These are phyloP conservation scores for Sinocyclocheilus anshuiensis DNA, from an alignment of 2,113 vertebrate genomes.

Conservation along the genomic window DNA sequence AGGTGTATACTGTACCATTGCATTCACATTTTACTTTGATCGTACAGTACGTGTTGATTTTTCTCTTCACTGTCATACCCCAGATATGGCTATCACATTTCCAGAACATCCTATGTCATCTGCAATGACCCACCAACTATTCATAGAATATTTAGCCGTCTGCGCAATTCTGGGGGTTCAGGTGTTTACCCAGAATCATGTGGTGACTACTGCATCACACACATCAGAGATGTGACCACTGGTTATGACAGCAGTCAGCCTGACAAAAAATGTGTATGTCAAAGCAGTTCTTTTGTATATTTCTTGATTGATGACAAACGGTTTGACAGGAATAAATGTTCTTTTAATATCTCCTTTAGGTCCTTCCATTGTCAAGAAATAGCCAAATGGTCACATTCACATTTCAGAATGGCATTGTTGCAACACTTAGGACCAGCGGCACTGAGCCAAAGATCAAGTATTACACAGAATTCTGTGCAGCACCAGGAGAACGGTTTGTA, in stretches of 20 bases:
- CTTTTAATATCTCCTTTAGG: constrained; percentile 67
- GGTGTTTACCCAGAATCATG: constrained; percentile 82
- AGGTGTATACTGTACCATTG: background rate
- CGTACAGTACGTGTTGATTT: background rate
- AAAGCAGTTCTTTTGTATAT: background rate
- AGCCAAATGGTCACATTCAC: constrained; percentile 96
- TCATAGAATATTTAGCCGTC: constrained; percentile 84
- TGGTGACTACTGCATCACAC: constrained; percentile 76
- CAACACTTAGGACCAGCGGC: constrained; percentile 90
- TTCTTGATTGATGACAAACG: background rate
- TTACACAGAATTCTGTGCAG: constrained; percentile 89
- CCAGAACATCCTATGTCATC: constrained; percentile 90
- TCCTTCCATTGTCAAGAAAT: constrained; percentile 85
- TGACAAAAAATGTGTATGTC: constrained; percentile 78
- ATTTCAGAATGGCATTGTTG: constrained; percentile 87
- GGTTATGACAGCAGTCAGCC: constrained; percentile 91
- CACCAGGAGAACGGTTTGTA: constrained; percentile 82
- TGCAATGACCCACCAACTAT: constrained; percentile 87
- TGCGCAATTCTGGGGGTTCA: constrained; percentile 80
- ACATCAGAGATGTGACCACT: constrained; percentile 86
- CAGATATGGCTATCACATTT: constrained; percentile 91
- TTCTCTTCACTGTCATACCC: constrained; percentile 43
- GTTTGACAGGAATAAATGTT: background rate
- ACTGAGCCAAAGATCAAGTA: constrained; percentile 98
- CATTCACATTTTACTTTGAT: background rate